A percentile compares a stretch with the other conserved stretches of the same genome.
These are phyloP conservation scores for Diadegma fenestrale DNA, from an alignment of 2,888 invertebrate genomes.

Conservation along the genomic window DNA sequence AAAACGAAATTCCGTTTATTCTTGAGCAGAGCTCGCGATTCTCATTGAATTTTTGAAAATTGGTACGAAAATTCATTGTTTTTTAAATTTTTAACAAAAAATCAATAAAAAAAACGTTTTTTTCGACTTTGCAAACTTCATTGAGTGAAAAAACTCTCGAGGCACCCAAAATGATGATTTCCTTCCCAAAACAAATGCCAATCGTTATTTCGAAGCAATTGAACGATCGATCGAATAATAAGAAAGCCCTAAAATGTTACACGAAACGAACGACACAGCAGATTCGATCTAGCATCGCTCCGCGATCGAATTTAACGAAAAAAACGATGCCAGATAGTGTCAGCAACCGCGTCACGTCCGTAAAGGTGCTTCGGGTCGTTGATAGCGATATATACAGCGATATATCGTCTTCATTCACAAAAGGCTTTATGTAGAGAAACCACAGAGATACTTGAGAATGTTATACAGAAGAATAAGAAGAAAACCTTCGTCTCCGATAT, in stretches of 20 bases:
- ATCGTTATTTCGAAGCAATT: constrained; percentile 7
- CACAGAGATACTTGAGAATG: constrained; percentile 13
- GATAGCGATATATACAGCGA: constrained; percentile 23
- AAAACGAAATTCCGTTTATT: no score
- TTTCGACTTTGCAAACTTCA: no score
- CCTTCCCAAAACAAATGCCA: neutral
- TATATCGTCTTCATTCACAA: neutral
- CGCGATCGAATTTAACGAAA: constrained; percentile 52
- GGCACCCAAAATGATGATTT: neutral
- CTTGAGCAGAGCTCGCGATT: no score
- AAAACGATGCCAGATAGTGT: constrained; percentile 41
- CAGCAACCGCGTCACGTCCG: constrained; percentile 58
- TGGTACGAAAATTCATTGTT: no score
- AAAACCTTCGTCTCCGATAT: constrained; percentile 53
- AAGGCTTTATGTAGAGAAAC: neutral
- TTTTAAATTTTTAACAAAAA: no score
- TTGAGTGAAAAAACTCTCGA: neutral
- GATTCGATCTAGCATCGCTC: neutral
- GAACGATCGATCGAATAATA: constrained; percentile 13
- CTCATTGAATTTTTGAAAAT: no score
- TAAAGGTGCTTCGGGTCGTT: constrained; percentile 62
- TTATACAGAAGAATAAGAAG: constrained; percentile 46
- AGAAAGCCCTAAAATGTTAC: constrained; percentile 23
- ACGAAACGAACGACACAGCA: constrained; percentile 29
- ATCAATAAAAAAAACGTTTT: no score